These are phyloP conservation scores for Misgurnus anguillicaudatus DNA, from an alignment of 2,113 vertebrate species.

Conservation along the genomic window DNA sequence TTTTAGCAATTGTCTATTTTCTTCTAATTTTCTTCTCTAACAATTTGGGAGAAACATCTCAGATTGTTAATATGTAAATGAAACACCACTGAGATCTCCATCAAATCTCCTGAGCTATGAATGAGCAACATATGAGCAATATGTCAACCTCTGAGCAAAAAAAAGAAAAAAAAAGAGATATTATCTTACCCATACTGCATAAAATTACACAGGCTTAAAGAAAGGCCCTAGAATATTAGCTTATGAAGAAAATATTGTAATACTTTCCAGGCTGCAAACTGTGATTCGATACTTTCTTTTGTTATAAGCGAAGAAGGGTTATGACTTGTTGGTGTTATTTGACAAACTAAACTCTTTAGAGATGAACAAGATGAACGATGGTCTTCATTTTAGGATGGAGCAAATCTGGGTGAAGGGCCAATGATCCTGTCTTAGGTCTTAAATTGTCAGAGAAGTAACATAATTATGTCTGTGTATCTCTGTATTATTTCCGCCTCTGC, in stretches of 20 bases:
- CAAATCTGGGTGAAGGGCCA: background rate
- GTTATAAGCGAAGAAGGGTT: background rate
- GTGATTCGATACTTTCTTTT: background rate
- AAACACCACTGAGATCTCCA: too few species aligned
- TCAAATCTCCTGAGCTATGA: too few species aligned
- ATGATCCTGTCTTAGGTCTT: background rate
- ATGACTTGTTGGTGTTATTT: background rate
- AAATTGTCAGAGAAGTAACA: conserved; percentile 5
- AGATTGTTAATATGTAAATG: too few species aligned
- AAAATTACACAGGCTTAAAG: background rate
- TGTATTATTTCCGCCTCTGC: background rate
- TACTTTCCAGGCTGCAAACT: background rate
- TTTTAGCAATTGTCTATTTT: too few species aligned
- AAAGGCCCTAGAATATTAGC: background rate
- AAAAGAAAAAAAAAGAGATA: too few species aligned
- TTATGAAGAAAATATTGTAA: background rate
- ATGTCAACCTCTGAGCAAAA: too few species aligned
- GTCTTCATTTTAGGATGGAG: background rate
- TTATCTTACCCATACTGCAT: background rate
- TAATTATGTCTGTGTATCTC: background rate
- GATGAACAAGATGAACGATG: background rate
- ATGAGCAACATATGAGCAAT: too few species aligned
- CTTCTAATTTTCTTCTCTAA: too few species aligned
- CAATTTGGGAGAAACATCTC: too few species aligned
- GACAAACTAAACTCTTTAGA: background rate